phyloP scores from a whole-genome alignment of 2,797 vertebrate species.

The Uromys caudimaculatus region DNA sequence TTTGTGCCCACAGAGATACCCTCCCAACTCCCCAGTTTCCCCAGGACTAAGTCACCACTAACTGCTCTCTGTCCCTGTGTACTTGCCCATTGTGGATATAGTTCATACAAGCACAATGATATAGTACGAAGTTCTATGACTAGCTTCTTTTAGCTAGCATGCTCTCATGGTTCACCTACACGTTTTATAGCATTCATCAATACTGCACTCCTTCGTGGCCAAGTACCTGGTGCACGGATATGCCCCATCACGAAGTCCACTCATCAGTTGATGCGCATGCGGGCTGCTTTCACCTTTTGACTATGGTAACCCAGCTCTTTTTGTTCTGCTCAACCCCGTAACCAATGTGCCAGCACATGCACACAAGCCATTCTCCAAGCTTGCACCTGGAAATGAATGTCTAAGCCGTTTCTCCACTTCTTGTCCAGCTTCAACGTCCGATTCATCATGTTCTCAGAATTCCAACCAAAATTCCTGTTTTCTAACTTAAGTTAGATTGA shows the following conservation, averaged over 20 bases:
- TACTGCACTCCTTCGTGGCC: neutral
- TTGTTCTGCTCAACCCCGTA: neutral
- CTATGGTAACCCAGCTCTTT: neutral
- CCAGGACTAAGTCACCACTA: too few species aligned
- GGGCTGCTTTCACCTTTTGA: neutral
- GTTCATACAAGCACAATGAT: neutral
- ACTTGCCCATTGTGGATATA: neutral
- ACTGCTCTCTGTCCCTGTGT: neutral
- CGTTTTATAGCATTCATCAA: neutral
- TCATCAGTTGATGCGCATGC: neutral
- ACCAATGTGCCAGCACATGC: neutral
- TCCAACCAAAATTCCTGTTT: neutral
- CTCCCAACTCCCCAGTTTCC: neutral
- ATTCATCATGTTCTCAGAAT: slow-evolving; percentile 24
- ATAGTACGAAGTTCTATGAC: neutral
- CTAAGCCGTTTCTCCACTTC: neutral
- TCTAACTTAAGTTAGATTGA: neutral
- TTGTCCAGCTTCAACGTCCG: neutral
- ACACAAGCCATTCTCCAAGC: neutral
- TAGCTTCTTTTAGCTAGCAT: neutral
- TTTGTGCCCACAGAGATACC: neutral
- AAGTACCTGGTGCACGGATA: neutral
- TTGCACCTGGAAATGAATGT: neutral
- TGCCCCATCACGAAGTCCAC: neutral
- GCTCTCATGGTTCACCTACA: slow-evolving; percentile 5